A percentile compares a stretch with the other conserved stretches of the same genome.
These are phyloP conservation scores for Megalops cyprinoides DNA, from an alignment of 2,797 vertebrate species.

Conservation along the genomic window DNA sequence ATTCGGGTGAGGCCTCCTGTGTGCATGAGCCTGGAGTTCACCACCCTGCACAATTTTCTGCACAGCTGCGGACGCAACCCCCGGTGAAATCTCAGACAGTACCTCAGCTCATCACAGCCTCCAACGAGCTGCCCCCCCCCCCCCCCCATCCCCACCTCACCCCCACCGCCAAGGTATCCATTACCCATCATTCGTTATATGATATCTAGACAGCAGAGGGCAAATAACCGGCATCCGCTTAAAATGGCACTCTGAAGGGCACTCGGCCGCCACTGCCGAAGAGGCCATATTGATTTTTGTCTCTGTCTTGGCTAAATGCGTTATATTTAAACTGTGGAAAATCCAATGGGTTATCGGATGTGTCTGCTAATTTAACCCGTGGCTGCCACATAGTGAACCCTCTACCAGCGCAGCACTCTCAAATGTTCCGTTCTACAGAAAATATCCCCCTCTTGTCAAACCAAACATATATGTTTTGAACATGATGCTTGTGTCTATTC, in stretches of 20 bases:
- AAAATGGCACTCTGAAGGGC: slow-evolving; percentile 63
- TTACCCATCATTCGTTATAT: slow-evolving; percentile 63
- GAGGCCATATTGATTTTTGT: slow-evolving; percentile 40
- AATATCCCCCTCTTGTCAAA: neutral
- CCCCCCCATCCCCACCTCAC: neutral
- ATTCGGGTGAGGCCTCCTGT: neutral
- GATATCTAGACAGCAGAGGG: slow-evolving; percentile 60
- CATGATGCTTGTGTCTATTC: neutral
- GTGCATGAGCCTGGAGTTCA: neutral
- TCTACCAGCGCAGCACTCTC: neutral
- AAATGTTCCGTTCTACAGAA: neutral
- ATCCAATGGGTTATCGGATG: slow-evolving; percentile 37
- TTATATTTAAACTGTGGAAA: slow-evolving; percentile 48
- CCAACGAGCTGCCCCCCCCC: neutral
- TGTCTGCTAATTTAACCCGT: slow-evolving; percentile 2
- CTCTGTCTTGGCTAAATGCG: slow-evolving; percentile 31
- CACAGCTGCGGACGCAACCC: neutral
- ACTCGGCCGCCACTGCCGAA: slow-evolving; percentile 41
- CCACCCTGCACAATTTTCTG: neutral
- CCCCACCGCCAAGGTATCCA: slow-evolving; percentile 49
- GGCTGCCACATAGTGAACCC: neutral
- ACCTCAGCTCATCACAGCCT: neutral
- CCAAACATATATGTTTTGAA: neutral
- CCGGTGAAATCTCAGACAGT: neutral
- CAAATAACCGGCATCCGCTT: slow-evolving; percentile 48